phyloP scores from a whole-genome alignment of 1,140 invertebrate species.

The Homarus americanus region DNA sequence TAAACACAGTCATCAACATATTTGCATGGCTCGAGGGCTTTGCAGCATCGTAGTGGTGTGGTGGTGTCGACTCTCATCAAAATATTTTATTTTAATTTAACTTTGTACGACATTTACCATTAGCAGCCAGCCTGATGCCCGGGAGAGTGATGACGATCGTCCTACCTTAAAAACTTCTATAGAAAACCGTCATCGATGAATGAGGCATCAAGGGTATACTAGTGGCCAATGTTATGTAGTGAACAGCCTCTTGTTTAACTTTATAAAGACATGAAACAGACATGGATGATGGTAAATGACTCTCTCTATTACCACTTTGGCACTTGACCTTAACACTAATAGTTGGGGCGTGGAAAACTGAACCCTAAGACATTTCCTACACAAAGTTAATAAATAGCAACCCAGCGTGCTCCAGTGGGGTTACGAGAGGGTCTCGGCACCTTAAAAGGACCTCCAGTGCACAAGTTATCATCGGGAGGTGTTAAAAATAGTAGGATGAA shows the following conservation, averaged over 20 bases:
- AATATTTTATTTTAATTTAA: conserved; percentile 9
- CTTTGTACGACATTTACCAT: conserved; percentile 39
- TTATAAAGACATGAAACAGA: conserved; percentile 8
- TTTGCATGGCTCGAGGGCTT: conserved; percentile 50
- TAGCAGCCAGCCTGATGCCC: conserved; percentile 13
- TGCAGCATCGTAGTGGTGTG: conserved; percentile 47
- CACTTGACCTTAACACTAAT: conserved; percentile 47
- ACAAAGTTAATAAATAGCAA: neutral
- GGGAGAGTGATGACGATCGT: neutral
- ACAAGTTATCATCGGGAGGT: neutral
- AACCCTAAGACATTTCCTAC: neutral
- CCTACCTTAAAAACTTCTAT: neutral
- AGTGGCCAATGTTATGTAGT: conserved; percentile 11
- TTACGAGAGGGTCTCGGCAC: neutral
- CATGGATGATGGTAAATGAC: conserved; percentile 34
- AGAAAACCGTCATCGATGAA: neutral
- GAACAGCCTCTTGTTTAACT: conserved; percentile 13
- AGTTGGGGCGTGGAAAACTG: neutral
- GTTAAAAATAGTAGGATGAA: conserved; percentile 31
- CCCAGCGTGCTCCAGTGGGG: conserved; percentile 9
- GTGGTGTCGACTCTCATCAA: conserved; percentile 30
- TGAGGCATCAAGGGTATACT: conserved; percentile 20
- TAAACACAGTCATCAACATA: conserved; percentile 65
- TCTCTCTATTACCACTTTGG: conserved; percentile 41
- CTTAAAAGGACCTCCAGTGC: neutral